Percentiles rank a stretch among this genome's conserved stretches.
Conservation (phyloP, 2,888 invertebrate species). For the Eupithecia tripunctaria region DNA sequence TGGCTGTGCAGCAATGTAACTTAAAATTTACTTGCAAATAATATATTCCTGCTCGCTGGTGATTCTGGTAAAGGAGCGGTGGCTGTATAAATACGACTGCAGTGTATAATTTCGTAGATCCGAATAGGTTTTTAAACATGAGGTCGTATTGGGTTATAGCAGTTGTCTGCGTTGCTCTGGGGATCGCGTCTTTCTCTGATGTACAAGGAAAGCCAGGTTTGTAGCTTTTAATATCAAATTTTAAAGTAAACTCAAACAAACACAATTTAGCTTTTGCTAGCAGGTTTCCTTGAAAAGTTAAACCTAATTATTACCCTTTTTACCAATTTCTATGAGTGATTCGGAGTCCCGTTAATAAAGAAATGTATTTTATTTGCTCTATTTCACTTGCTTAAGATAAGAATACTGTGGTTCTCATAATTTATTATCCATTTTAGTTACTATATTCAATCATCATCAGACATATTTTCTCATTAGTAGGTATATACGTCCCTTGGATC, state of each 20-base stretch:
- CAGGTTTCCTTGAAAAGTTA: no score
- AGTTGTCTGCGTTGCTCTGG: constrained; percentile 49
- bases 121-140: constrained; percentile 56
- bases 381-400: no score
- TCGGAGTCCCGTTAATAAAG: no score
- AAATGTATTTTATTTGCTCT: no score
- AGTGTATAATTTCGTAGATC: constrained; percentile 50
- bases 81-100: constrained; percentile 60
- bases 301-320: no score
- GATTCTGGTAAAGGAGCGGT: constrained; percentile 39
- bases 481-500: no score
- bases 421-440: background rate
- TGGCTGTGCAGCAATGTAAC: constrained; percentile 49
- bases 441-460: background rate
- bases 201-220: constrained; percentile 40
- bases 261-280: no score
- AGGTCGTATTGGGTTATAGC: constrained; percentile 55
- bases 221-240: constrained; percentile 6
- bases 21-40: constrained; percentile 30
- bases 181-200: constrained; percentile 39
- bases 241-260: background rate
- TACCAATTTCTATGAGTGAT: no score
- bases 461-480: no score
- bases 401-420: no score
- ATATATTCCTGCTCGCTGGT: constrained; percentile 32